A percentile compares a stretch with the other conserved stretches of the same genome.
Evolutionary conservation across 2,113 vertebrate genomes (phyloP).

Genomic region (Anser brachyrhynchus): DNA sequence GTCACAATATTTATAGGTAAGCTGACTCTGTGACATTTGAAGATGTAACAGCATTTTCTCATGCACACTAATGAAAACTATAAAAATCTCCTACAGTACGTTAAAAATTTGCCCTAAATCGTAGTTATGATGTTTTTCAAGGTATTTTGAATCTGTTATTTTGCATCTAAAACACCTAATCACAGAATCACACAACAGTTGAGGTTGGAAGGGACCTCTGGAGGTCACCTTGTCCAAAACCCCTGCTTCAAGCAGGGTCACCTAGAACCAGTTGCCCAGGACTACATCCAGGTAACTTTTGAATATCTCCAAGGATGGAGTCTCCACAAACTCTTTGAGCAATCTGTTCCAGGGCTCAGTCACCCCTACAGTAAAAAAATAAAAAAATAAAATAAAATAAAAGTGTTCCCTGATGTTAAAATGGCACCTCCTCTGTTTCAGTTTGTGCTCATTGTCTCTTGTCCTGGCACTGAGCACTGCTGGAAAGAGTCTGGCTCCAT

Average conservation of each 20-base stretch:
- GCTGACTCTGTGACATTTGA: slow-evolving; percentile 1
- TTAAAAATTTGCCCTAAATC: not conserved
- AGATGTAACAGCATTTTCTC: not conserved
- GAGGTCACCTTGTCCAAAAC: not conserved
- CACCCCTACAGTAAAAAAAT: not conserved
- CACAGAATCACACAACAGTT: not conserved
- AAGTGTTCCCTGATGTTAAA: not conserved
- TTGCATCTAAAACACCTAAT: not conserved
- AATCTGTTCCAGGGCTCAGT: not conserved
- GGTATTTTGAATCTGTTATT: not conserved
- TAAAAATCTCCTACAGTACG: not conserved
- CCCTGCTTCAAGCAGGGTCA: not conserved
- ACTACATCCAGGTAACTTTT: not conserved
- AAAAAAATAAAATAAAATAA: not conserved
- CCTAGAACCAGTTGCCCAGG: not conserved
- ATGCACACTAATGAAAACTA: not conserved
- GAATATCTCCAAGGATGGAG: not conserved
- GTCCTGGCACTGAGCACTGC: too few species aligned
- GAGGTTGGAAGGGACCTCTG: not conserved
- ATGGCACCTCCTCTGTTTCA: not conserved
- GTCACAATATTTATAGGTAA: slow-evolving; percentile 37
- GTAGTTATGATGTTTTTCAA: not conserved
- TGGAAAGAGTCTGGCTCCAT: not conserved
- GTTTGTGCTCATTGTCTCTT: not conserved
- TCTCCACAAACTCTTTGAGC: not conserved